phyloP scores from a whole-genome alignment of 2,797 vertebrate species.

The Cetoscarus ocellatus region DNA sequence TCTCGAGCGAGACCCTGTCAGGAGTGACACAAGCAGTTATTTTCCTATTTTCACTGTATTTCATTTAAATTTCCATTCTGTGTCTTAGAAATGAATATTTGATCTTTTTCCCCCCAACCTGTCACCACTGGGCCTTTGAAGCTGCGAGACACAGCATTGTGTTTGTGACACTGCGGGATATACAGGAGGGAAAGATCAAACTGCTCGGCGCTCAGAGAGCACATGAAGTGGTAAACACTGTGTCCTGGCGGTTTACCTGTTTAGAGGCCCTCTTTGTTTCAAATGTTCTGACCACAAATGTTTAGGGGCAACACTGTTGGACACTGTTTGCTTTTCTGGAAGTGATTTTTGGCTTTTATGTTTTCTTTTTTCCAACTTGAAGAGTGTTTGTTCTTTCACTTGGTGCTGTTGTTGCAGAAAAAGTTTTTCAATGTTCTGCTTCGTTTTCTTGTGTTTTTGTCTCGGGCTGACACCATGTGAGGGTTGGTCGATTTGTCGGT shows the following conservation, averaged over 20 bases:
- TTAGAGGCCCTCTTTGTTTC: constrained; percentile 74
- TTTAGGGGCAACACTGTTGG: constrained; percentile 68
- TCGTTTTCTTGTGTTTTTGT: constrained; percentile 23
- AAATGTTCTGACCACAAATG: constrained; percentile 72
- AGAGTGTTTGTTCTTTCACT: constrained; percentile 47
- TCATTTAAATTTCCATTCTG: constrained; percentile 83
- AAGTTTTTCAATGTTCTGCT: constrained; percentile 50
- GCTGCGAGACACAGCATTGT: constrained; percentile 77
- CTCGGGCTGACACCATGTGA: no score
- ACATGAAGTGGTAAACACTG: constrained; percentile 78
- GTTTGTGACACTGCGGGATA: constrained; percentile 83
- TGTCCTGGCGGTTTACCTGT: constrained; percentile 79
- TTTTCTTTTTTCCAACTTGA: constrained; percentile 26
- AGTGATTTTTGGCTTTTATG: constrained; percentile 70
- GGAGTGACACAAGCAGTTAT: constrained; percentile 72
- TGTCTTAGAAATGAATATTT: constrained; percentile 85
- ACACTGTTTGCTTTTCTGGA: constrained; percentile 74
- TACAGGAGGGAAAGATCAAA: constrained; percentile 82
- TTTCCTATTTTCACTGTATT: constrained; percentile 76
- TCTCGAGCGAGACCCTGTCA: constrained; percentile 67
- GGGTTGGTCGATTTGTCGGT: no score
- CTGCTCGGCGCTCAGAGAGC: constrained; percentile 65
- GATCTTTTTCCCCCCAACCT: constrained; percentile 82
- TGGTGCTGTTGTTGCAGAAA: constrained; percentile 69
- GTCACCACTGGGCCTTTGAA: constrained; percentile 85